These are phyloP conservation scores for Phylloscopus trochilus DNA, from an alignment of 2,113 vertebrate genomes.

Conservation along the genomic window DNA sequence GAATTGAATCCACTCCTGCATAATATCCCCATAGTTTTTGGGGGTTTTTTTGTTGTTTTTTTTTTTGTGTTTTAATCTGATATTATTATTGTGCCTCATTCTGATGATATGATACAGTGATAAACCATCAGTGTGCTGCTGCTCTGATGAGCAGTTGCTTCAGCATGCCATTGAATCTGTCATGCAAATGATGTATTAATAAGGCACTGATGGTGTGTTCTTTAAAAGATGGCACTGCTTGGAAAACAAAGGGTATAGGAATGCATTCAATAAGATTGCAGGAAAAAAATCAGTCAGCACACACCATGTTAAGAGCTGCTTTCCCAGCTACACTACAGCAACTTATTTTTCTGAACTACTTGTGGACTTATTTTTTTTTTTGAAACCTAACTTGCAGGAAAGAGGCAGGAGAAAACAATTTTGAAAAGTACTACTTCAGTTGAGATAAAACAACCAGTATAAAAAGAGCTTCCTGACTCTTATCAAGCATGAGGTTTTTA, in stretches of 20 bases:
- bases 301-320: not conserved
- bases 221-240: slow-evolving; percentile 20
- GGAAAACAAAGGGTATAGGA: slow-evolving; percentile 59
- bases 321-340: not conserved
- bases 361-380: not conserved
- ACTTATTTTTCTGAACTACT: not conserved
- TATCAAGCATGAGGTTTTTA: not conserved
- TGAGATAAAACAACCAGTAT: not conserved
- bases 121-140: slow-evolving; percentile 49
- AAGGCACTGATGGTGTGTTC: slow-evolving; percentile 14
- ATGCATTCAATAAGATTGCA: slow-evolving; percentile 33
- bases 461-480: not conserved
- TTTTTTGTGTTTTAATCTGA: slow-evolving; percentile 11
- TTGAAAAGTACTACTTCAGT: not conserved
- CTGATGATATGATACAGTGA: slow-evolving; percentile 18
- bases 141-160: slow-evolving; percentile 62
- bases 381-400: not conserved
- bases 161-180: slow-evolving; percentile 45
- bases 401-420: not conserved
- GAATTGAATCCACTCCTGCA: slow-evolving; percentile 16
- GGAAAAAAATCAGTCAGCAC: slow-evolving; percentile 21
- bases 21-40: not conserved
- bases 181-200: slow-evolving; percentile 57
- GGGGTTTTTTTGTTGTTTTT: too few relatives aligned
- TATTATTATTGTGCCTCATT: slow-evolving; percentile 33